These are phyloP conservation scores for Maconellicoccus hirsutus DNA, from an alignment of 1,140 invertebrate species.

Conservation along the genomic window DNA sequence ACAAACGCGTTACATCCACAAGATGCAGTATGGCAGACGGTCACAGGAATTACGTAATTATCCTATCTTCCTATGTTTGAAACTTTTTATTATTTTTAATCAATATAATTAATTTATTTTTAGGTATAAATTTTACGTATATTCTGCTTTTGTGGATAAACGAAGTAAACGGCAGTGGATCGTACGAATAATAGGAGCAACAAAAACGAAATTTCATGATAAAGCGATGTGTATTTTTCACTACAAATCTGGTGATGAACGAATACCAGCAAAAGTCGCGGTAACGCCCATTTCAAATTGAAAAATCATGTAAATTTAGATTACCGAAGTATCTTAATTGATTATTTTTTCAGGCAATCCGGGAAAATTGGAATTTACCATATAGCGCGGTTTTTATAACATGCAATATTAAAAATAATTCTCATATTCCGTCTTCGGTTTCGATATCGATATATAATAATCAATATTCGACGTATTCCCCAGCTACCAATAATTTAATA, in stretches of 20 bases:
- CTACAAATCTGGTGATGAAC: constrained; percentile 43
- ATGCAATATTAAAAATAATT: constrained; percentile 52
- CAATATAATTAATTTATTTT: neutral
- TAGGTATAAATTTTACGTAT: constrained; percentile 81
- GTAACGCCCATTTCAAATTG: constrained; percentile 39
- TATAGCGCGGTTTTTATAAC: constrained; percentile 84
- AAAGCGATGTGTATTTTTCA: constrained; percentile 77
- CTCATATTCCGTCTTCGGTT: constrained; percentile 45
- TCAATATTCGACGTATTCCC: constrained; percentile 28
- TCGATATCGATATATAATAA: constrained; percentile 48
- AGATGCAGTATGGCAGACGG: neutral
- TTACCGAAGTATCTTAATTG: too few relatives aligned
- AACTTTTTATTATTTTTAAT: neutral
- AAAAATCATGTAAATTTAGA: too few relatives aligned
- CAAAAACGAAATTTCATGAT: constrained; percentile 67
- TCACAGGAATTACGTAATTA: neutral
- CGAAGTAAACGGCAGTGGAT: constrained; percentile 47
- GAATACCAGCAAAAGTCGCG: constrained; percentile 61
- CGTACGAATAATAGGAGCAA: constrained; percentile 72
- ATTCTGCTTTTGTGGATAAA: constrained; percentile 75
- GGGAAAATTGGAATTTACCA: constrained; percentile 88
- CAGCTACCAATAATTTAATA: constrained; percentile 47
- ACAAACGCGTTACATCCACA: neutral
- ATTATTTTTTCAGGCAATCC: constrained; percentile 53
- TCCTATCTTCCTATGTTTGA: too few relatives aligned